Percentiles rank a stretch among this genome's conserved stretches.
Evolutionary conservation across 2,797 vertebrate genomes (phyloP).

Genomic region (Leptodactylus fallax): DNA sequence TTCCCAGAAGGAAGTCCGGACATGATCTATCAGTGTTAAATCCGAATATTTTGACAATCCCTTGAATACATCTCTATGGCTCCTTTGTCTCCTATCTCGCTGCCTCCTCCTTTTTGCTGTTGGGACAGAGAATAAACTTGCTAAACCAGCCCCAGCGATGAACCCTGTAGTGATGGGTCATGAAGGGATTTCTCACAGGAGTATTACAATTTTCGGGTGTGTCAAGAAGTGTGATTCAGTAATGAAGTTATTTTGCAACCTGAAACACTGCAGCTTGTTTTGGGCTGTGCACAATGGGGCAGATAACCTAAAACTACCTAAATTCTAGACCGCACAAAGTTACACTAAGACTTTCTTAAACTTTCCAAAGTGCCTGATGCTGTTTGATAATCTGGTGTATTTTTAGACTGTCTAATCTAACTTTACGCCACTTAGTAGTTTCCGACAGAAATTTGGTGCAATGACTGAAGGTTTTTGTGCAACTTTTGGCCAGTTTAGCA

Average conservation of each 20-base stretch:
- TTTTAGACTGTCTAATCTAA: no score
- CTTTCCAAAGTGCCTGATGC: no score
- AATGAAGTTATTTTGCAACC: conserved; percentile 9
- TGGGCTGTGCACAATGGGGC: neutral
- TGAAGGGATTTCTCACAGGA: conserved; percentile 25
- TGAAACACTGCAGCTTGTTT: neutral
- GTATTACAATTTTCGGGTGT: conserved; percentile 39
- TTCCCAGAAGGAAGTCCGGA: neutral
- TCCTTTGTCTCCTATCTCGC: conserved; percentile 40
- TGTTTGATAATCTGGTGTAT: no score
- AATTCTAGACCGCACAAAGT: no score
- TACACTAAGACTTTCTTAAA: no score
- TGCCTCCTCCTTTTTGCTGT: conserved; percentile 38
- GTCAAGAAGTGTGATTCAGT: conserved; percentile 2
- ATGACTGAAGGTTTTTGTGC: no score
- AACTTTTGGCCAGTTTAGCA: no score
- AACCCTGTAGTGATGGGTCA: conserved; percentile 19
- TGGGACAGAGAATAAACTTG: conserved; percentile 42
- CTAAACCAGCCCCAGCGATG: conserved; percentile 41
- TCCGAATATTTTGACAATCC: conserved; percentile 33
- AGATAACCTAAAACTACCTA: no score
- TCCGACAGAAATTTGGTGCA: no score
- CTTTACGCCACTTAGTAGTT: no score
- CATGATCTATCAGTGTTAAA: neutral
- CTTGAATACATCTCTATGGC: conserved; percentile 27